phyloP scores from a whole-genome alignment of 1,140 invertebrate species.

The Neuroterus valhalla region DNA sequence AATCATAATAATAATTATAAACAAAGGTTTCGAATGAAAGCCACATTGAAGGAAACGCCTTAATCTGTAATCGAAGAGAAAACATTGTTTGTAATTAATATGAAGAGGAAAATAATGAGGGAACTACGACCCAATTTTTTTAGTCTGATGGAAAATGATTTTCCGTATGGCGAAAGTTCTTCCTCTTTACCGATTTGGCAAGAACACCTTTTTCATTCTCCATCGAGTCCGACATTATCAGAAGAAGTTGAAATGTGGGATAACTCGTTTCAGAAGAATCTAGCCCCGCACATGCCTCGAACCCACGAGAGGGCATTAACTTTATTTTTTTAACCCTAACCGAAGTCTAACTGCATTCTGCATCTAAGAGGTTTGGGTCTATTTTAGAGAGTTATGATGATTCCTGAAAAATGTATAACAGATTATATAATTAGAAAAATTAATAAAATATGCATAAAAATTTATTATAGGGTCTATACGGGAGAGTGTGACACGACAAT shows the following conservation, averaged over 20 bases:
- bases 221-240: constrained; percentile 36
- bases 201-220: constrained; percentile 46
- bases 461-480: too few relatives aligned
- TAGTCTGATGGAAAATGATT: background rate
- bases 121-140: background rate
- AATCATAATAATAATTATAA: too few relatives aligned
- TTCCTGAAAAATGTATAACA: background rate
- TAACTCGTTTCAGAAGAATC: constrained; percentile 26
- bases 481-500: too few relatives aligned
- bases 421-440: too few relatives aligned
- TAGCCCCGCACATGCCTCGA: constrained; percentile 15
- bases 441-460: too few relatives aligned
- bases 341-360: constrained; percentile 10
- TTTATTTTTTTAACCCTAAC: constrained; percentile 22
- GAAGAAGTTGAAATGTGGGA: constrained; percentile 29
- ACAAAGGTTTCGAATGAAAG: too few relatives aligned
- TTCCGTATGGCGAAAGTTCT: constrained; percentile 38
- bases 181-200: constrained; percentile 47
- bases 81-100: background rate
- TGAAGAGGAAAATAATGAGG: background rate
- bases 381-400: background rate
- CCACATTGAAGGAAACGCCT: too few relatives aligned
- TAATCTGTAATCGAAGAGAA: too few relatives aligned
- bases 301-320: constrained; percentile 26
- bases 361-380: background rate